phyloP scores from a whole-genome alignment of 2,888 invertebrate species.

The Napeogenes inachia region DNA sequence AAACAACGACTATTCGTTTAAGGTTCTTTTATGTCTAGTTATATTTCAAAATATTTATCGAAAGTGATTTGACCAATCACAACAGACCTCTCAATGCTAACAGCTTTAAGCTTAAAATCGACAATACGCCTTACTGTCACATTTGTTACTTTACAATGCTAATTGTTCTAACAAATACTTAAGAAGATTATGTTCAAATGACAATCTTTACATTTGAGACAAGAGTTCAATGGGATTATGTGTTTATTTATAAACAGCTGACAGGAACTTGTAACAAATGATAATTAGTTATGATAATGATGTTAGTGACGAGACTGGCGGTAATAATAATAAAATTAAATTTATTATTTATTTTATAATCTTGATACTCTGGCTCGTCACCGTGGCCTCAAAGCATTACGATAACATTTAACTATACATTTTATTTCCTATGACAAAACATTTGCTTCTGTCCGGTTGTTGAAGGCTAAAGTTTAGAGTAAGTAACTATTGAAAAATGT shows the following conservation, averaged over 20 bases:
- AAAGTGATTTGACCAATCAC: neutral
- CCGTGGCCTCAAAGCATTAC: too few species aligned
- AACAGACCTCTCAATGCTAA: neutral
- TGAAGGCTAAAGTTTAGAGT: too few species aligned
- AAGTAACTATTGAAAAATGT: too few species aligned
- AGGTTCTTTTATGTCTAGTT: too few species aligned
- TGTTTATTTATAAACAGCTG: conserved; percentile 1
- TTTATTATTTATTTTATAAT: too few species aligned
- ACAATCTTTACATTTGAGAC: conserved; percentile 14
- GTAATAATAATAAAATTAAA: too few species aligned
- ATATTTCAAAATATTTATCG: neutral
- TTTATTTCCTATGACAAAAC: too few species aligned
- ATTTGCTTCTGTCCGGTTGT: too few species aligned
- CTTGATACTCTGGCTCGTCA: too few species aligned
- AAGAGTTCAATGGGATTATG: neutral
- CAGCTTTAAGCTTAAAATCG: neutral
- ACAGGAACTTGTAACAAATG: neutral
- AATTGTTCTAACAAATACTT: conserved; percentile 27
- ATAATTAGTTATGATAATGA: neutral
- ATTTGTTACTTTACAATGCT: conserved; percentile 24
- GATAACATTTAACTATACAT: too few species aligned
- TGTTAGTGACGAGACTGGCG: too few species aligned
- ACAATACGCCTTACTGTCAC: conserved; percentile 10
- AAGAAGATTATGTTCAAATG: conserved; percentile 22
- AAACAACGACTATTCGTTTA: too few species aligned